Base-by-base conservation (phyloP, 2,113 vertebrate species). In the Saccopteryx bilineata region DNA sequence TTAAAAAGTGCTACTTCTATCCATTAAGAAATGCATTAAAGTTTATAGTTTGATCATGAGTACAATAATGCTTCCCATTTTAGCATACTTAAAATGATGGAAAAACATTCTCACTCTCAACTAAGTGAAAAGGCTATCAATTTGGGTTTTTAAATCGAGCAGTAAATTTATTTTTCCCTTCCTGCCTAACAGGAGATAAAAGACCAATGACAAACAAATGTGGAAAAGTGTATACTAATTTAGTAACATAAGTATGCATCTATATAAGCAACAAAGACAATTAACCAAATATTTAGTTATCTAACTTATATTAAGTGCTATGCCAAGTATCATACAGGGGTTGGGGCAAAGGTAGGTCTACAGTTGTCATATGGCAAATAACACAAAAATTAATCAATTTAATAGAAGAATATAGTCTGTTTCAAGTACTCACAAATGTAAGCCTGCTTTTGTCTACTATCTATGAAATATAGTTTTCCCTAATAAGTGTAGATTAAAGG, bases 41-140 rank as follows among this genome's bases (percentile, higher is more conserved):
- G 4, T 60, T 90, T 84, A 88, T 2, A 82, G 12, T 89, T 76
- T 93, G 28, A 76, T 72, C 6, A 18, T 58, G 13, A 63, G 26
- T 68, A 3, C 54, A 39, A 83, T 26, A 24, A 19, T 83, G 56
- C 10, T 65, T 91, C 56, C 63, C n/a, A 87, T 86, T 93, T 87
- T 68, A 92, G n/a, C 6, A 66, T 48, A 88, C 75, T 66, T 94
- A 79, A 91, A 90, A 71, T 21, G 21, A 82, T 63, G 60, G 31
- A 39, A 65, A 92, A 92, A 92, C 17, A 71, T 65, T 93, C 24
- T 56, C 12, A 48, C 31, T 78, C 39, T 60, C 63, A 74, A 81
- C 18, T 66, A 75, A 95, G 46, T 21, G 79, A 75, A 14, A 89
- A 19, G 13, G 11, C 26, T 26, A 81, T 90, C 26, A 48, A 72